These are phyloP conservation scores for Vireo altiloquus DNA, from an alignment of 2,113 vertebrate species.

Conservation along the genomic window DNA sequence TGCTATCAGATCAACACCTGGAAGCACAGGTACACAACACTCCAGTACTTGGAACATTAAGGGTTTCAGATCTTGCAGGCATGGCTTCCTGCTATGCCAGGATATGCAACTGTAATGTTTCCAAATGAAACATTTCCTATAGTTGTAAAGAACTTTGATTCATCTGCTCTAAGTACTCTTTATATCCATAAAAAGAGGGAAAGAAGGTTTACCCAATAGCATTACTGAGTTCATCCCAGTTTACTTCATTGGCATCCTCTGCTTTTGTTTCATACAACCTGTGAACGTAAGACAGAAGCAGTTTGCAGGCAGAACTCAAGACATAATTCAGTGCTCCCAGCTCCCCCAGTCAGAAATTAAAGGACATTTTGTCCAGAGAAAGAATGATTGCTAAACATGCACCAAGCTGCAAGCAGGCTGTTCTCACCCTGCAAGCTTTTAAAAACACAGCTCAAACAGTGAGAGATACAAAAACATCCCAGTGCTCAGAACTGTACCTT, in stretches of 20 bases:
- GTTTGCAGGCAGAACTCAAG: not conserved
- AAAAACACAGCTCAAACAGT: not conserved
- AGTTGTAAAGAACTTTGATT: not conserved
- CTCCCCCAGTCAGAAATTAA: not conserved
- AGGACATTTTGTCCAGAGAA: not conserved
- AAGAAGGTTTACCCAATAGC: conserved; percentile 66
- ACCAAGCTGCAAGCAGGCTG: not conserved
- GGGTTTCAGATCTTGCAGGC: not conserved
- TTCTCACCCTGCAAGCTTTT: not conserved
- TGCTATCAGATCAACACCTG: not conserved
- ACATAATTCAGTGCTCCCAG: not conserved
- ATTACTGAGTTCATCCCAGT: conserved; percentile 71
- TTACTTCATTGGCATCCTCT: conserved; percentile 68
- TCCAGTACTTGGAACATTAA: not conserved
- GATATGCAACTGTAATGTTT: not conserved
- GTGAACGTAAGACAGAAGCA: not conserved
- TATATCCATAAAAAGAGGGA: not conserved
- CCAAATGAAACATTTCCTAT: not conserved
- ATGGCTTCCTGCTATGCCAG: not conserved
- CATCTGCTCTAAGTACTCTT: not conserved
- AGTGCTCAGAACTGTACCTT: conserved; percentile 51
- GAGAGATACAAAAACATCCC: not conserved
- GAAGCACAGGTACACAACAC: not conserved
- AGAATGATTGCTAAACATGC: not conserved
- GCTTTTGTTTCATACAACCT: conserved; percentile 64